Conservation (phyloP, 2,113 vertebrate species). For the Probosciger aterrimus region DNA sequence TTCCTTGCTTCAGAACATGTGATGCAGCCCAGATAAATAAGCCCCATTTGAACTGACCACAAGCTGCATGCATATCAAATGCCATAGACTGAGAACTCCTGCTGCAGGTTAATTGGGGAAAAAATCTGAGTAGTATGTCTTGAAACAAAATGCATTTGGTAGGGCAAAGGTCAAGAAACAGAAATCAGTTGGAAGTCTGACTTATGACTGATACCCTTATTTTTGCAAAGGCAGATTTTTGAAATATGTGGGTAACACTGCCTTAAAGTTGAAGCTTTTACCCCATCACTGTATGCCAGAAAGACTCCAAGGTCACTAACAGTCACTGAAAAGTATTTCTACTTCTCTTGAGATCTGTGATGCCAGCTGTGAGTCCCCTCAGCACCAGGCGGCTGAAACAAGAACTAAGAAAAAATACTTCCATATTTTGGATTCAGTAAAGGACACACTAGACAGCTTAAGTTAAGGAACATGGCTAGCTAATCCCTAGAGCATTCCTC, state of each 20-base stretch:
- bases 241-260: neutral
- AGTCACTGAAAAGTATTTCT: neutral
- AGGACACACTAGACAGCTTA: neutral
- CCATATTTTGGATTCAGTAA: neutral
- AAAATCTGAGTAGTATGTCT: neutral
- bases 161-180: neutral
- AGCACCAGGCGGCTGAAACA: neutral
- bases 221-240: neutral
- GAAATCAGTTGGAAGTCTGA: neutral
- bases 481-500: neutral
- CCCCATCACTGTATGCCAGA: neutral
- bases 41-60: neutral
- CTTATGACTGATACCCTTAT: neutral
- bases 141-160: neutral
- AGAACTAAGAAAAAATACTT: neutral
- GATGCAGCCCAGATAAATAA: neutral
- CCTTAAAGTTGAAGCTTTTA: neutral
- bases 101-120: neutral
- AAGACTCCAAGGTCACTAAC: neutral
- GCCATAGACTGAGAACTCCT: neutral
- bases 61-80: neutral
- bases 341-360: neutral
- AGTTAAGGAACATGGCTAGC: neutral
- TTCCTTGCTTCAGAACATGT: neutral
- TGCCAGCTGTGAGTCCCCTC: neutral